phyloP scores from a whole-genome alignment of 92 coral and sea anemone species.

The Plumapathes pennacea region DNA sequence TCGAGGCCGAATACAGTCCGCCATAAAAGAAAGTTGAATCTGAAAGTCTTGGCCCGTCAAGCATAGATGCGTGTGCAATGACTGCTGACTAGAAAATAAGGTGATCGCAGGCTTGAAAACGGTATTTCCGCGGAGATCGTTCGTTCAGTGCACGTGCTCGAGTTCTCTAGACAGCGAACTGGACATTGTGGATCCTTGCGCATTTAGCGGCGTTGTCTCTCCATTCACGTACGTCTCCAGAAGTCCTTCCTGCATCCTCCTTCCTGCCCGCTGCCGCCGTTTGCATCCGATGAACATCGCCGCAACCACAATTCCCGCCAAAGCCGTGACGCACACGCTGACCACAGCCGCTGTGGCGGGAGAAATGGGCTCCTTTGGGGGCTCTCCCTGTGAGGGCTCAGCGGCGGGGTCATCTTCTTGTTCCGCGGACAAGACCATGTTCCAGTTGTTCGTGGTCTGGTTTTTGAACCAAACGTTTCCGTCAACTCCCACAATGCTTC shows the following conservation, averaged over 20 bases:
- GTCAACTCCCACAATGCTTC: constrained; percentile 58
- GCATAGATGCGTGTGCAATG: too few relatives aligned
- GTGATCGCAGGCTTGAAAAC: too few relatives aligned
- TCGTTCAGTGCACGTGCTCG: too few relatives aligned
- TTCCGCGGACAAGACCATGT: constrained; percentile 25
- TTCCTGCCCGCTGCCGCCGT: constrained; percentile 22
- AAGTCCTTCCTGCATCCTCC: constrained; percentile 5
- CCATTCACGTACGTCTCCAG: constrained; percentile 32
- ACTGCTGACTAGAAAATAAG: too few relatives aligned
- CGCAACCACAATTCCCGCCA: constrained; percentile 52
- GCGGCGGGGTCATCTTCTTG: constrained; percentile 13
- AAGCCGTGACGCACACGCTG: constrained; percentile 50
- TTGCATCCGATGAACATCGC: constrained; percentile 46
- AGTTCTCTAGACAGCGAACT: too few relatives aligned
- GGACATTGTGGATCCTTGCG: constrained; percentile 1
- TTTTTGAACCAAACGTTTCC: constrained; percentile 70
- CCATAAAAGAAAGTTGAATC: too few relatives aligned
- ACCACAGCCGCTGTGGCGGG: constrained; percentile 68
- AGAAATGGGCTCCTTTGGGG: constrained; percentile 20
- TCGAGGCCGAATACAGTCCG: too few relatives aligned
- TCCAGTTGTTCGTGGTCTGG: constrained; percentile 50
- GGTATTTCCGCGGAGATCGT: too few relatives aligned
- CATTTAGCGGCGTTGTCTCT: constrained; percentile 28
- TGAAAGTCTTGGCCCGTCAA: too few relatives aligned
- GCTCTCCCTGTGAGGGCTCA: constrained; percentile 9